Evolutionary conservation across 2,888 invertebrate species (phyloP), one percentile per base, ranked within the genome.

Genomic region (Machimus rusticus): DNA sequence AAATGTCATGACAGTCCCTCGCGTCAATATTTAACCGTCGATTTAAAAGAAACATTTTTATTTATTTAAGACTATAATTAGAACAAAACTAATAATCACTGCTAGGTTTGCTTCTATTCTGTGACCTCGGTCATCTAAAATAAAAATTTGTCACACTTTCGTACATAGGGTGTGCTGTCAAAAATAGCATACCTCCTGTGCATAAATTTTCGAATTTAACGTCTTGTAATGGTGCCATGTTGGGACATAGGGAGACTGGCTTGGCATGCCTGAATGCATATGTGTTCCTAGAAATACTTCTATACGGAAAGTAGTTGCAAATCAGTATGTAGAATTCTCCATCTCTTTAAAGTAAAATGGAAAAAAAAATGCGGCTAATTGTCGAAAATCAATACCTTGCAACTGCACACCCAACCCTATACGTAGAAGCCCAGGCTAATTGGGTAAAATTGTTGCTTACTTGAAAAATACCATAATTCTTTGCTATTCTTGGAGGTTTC

Each of bases 401-500:
- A 34, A 89, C 51, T 5, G 87, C 88, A 31, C 90, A 90, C 23
- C 90, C 90, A 34, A 89, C 78, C 43, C 88, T 51, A 23, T 87
- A 84, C 0, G 87, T 79, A 0, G 8, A 16, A 1, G 90, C 87
- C 19, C 77, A 87, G 1, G 88, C 86, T 37, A 90, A 76, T 16
- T 88, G 89, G 2, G 89, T 90, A 46, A 89, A 90, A 87, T 90
- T 89, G 19, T 90, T 89, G 16, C 87, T 79, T 1, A 87, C 87
- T 1, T 43, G 16, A 0, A 89, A 86, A 2, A 57, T 34, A 1
- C 89, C 89, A 43, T 51, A 55, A 0, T 34, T 37, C 0, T 87
- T 87, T 6, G 19, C 82, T 12, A 2, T 19, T 34, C 34, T 74
- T 19, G 90, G 90, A 8, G 76, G 81, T 1, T 37, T 23, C 88